Base-by-base conservation (phyloP, 2,797 vertebrate species). In the Enteromius unitaeniatus region DNA sequence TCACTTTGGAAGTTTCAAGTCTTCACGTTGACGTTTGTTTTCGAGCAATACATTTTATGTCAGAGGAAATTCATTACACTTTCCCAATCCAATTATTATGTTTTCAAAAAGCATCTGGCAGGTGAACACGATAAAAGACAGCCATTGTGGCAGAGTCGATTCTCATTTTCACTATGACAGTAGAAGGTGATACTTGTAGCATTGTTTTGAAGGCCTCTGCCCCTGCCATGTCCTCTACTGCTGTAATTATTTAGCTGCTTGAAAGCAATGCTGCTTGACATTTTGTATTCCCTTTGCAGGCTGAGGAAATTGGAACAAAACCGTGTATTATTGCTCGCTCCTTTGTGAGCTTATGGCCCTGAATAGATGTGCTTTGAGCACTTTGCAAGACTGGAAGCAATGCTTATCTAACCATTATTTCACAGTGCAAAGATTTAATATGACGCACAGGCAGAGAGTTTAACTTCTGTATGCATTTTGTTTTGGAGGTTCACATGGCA, bases 261-360 rank as follows among this genome's bases (percentile, higher is more conserved):
- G 90, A 93, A 86, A 84, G 88, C 90, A 92, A 94, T 93, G 88
- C 91, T 87, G 88, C 86, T 90, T 91, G 92, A 92, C 92, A 91
- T 91, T 91, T 93, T 88, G 84, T 90, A 89, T 93, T 93, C 92
- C 90, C 89, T 89, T 87, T 79, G 86, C 89, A 90, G 88, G 85
- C 86, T 65, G 42, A 78, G 83, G 72, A 89, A 90, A 92, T 90
- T 92, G 90, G 90, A 92, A 93, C 90, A 91, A 91, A 93, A 91
- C 87, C 75, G 85, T 85, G 86, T 87, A 92, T 91, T 90, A 89
- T 74, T 84, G 84, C 87, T 88, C 51, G 69, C 85, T 87, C 87
- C 83, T 88, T 85, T 88, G 84, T 79, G 62, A 77, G 87, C 86
- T 86, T 89, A 89, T 89, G 88, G 86, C 86, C 80, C 84, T 88